Percentiles rank a stretch among this genome's conserved stretches.
Conservation (phyloP, 2,888 invertebrate species). For the Drosophila birchii region DNA sequence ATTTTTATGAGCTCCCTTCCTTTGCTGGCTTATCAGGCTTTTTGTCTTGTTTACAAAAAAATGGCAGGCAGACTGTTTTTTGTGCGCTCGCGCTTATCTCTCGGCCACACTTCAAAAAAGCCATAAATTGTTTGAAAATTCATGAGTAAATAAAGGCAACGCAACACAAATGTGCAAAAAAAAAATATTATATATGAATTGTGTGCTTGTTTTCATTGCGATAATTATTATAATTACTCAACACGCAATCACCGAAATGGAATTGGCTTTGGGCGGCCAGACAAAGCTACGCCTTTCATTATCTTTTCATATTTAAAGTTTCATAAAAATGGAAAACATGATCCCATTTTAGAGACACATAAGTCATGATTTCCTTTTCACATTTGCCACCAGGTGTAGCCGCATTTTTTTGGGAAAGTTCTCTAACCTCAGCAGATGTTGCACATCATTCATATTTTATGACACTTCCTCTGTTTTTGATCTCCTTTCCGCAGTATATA, state of each 20-base stretch:
- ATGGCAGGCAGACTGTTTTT: constrained; percentile 66
- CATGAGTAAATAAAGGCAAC: constrained; percentile 40
- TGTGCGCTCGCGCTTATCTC: constrained; percentile 43
- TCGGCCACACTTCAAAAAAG: constrained; percentile 55
- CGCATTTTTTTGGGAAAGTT: constrained; percentile 20
- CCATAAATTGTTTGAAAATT: constrained; percentile 71
- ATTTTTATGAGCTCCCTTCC: constrained; percentile 51
- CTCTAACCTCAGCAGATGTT: constrained; percentile 34
- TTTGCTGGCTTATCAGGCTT: constrained; percentile 49
- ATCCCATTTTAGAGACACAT: constrained; percentile 1
- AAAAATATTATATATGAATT: constrained; percentile 6
- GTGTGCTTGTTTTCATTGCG: constrained; percentile 25
- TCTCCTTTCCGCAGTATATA: constrained; percentile 2
- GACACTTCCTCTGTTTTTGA: constrained; percentile 36
- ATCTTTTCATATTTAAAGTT: neutral
- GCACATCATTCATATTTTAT: constrained; percentile 34
- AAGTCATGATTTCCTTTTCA: constrained; percentile 9
- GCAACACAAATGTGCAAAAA: constrained; percentile 8
- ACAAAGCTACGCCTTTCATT: constrained; percentile 14
- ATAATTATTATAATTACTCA: constrained; percentile 61
- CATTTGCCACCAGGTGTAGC: constrained; percentile 20
- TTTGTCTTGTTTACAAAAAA: constrained; percentile 75
- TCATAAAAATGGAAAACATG: constrained; percentile 3
- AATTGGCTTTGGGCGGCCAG: constrained; percentile 24
- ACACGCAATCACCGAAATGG: constrained; percentile 33